Conservation (phyloP, 2,113 vertebrate species). For the Fulmarus glacialis region DNA sequence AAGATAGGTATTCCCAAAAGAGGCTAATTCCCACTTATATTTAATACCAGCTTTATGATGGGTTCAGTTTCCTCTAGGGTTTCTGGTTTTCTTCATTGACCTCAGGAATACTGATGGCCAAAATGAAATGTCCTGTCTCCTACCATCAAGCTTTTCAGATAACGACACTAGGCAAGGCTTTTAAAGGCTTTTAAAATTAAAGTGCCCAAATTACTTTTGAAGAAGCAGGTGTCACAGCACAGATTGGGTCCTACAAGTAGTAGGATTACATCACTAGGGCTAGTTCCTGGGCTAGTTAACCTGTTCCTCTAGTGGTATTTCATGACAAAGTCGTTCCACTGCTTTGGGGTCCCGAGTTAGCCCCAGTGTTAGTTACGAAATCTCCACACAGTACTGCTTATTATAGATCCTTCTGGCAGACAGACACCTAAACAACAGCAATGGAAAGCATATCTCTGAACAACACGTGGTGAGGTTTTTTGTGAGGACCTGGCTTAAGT, state of each 20-base stretch:
- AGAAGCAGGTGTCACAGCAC: background rate
- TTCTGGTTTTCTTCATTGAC: background rate
- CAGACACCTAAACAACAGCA: background rate
- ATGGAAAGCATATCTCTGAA: background rate
- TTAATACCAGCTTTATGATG: background rate
- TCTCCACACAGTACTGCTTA: background rate
- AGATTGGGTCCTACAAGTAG: background rate
- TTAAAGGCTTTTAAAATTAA: background rate
- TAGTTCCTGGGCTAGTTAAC: background rate
- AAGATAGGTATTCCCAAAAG: background rate
- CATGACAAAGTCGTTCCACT: background rate
- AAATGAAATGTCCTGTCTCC: background rate
- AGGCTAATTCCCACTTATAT: background rate
- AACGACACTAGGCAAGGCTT: background rate
- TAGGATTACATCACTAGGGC: background rate
- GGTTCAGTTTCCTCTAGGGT: background rate
- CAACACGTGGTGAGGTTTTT: rapidly evolving
- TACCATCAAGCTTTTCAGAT: background rate
- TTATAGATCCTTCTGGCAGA: background rate
- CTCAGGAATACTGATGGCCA: background rate
- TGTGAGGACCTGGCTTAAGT: background rate
- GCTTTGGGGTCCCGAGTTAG: background rate
- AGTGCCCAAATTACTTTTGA: background rate
- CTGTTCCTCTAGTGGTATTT: background rate
- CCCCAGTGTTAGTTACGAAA: background rate